phyloP scores from a whole-genome alignment of 2,797 vertebrate genomes.

The Sarcoramphus papa region DNA sequence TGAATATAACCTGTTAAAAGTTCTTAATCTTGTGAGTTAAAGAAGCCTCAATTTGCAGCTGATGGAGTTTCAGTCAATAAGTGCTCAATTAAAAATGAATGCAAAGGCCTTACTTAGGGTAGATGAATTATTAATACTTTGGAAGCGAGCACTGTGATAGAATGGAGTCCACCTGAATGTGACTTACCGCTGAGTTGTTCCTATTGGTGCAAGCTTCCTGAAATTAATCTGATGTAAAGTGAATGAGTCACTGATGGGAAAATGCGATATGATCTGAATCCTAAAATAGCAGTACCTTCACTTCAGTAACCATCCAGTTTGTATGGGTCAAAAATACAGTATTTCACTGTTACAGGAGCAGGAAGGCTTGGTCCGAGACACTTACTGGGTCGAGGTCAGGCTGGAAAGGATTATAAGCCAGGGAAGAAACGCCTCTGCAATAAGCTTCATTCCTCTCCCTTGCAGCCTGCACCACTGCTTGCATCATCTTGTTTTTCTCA shows the following conservation, averaged over 20 bases:
- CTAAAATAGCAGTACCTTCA: not conserved
- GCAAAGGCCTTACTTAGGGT: not conserved
- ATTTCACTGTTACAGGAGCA: not conserved
- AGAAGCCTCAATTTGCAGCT: not conserved
- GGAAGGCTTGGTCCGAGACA: not conserved
- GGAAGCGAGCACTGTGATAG: not conserved
- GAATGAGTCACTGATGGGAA: not conserved
- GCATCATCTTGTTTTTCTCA: not conserved
- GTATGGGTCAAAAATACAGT: not conserved
- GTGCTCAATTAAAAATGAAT: not conserved
- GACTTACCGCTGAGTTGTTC: not conserved
- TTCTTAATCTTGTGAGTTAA: not conserved
- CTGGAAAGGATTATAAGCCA: not conserved
- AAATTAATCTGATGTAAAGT: not conserved
- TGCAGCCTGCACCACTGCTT: not conserved
- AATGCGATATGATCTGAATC: not conserved
- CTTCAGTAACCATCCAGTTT: not conserved
- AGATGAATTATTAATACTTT: not conserved
- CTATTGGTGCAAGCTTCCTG: not conserved
- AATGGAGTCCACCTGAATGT: not conserved
- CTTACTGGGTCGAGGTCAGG: accelerated
- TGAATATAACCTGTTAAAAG: not conserved
- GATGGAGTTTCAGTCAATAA: not conserved
- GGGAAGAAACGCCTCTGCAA: not conserved
- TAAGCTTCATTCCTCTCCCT: not conserved